Percentiles rank a stretch among this genome's conserved stretches.
phyloP scores from a whole-genome alignment of 1,140 invertebrate species.

The Pseudachorutes palmiensis region DNA sequence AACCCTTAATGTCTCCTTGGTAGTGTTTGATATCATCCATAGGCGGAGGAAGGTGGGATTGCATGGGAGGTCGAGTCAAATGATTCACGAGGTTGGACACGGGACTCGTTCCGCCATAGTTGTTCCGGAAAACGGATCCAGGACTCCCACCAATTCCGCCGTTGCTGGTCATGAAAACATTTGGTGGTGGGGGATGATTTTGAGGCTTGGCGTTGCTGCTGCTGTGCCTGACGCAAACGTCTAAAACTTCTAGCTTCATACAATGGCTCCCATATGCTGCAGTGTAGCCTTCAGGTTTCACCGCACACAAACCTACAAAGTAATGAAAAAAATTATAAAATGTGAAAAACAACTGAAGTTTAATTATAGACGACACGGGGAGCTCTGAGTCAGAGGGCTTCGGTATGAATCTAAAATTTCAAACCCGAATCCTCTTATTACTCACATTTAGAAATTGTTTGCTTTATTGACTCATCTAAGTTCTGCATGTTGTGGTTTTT shows the following conservation, averaged over 20 bases:
- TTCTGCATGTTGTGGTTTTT: too few relatives aligned
- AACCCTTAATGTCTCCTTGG: background rate
- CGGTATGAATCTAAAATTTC: too few relatives aligned
- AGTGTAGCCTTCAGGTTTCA: constrained; percentile 41
- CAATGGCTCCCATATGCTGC: constrained; percentile 45
- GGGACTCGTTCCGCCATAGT: background rate
- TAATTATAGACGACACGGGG: too few relatives aligned
- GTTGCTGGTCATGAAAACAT: background rate
- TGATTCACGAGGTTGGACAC: background rate
- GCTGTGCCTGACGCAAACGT: constrained; percentile 34
- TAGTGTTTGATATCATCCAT: background rate
- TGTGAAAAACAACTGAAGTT: too few relatives aligned
- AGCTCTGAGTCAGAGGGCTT: too few relatives aligned
- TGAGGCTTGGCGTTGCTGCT: background rate
- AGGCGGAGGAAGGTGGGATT: background rate
- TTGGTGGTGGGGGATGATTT: background rate
- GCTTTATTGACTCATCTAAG: too few relatives aligned
- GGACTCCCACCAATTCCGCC: background rate
- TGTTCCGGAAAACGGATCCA: background rate
- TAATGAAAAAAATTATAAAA: constrained; percentile 8
- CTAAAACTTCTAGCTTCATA: constrained; percentile 41
- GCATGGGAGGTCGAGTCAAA: too few relatives aligned
- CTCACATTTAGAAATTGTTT: too few relatives aligned
- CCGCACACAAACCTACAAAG: constrained; percentile 46
- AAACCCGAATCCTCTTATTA: too few relatives aligned